Base-by-base conservation (phyloP, 2,888 invertebrate genomes). In the Beris morrisii region DNA sequence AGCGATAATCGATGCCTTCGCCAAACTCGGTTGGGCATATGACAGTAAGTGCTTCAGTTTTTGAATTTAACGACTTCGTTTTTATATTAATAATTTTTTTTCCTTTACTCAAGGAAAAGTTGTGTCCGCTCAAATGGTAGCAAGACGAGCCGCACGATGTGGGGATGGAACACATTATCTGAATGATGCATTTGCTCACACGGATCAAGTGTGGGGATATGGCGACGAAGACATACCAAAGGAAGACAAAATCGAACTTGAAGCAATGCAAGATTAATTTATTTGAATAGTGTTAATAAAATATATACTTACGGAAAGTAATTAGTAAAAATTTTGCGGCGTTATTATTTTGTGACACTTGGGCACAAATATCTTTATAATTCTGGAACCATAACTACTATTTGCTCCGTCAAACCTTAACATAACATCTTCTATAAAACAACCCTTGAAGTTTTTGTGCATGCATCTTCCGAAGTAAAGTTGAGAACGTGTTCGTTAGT, bases 11-110 rank as follows among this genome's bases (percentile, higher is more conserved):
- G 90, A 95, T 75, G 80, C 86, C 5, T 93, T 90, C 76, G 90
- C 92, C 0, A 84, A 82, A 72, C 76, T 94, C 31, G 95, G 95
- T 53, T 90, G 89, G 87, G 94, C 91, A 1, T 92, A 89, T 75
- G 93, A 93, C 75, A 81, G 91, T 82, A 77, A 82, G 84, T 79
- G 65, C 12, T 11, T 43, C 7, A 56, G 2, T 22, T 38, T 2
- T 4, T 43, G 5, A 13, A 15, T 22, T 9, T 15, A 15, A 11
- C 28, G 15, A 2, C 1, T 30, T 7, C 5, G 15, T 0, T 22
- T 58, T 2, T 22, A 28, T 0, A 38, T 45, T 45, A n/a, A n/a
- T 43, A 13, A 50, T 54, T 28, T 43, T 50, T 43, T 44, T 64
- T 44, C n/a, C 50, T 59, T 22, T 22, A 22, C 68, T 71, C 28